phyloP scores from a whole-genome alignment of 1,140 invertebrate genomes.

The Campoletis sonorensis region DNA sequence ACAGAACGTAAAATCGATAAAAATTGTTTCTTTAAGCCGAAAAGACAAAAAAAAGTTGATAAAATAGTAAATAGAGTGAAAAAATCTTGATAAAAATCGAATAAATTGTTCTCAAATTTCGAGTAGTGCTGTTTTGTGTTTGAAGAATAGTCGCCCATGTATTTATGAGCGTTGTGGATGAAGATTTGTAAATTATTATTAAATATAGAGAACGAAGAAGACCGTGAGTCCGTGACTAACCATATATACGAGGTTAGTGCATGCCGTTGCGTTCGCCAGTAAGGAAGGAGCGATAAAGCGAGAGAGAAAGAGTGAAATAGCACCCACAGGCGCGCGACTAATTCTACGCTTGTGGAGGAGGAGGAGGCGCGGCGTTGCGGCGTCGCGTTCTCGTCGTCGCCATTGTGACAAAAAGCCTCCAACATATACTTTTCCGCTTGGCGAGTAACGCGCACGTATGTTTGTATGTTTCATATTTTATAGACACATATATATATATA shows the following conservation, averaged over 20 bases:
- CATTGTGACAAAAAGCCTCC: slow-evolving; percentile 36
- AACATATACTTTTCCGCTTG: slow-evolving; percentile 40
- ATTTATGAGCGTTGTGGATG: not conserved
- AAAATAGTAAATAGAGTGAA: no score
- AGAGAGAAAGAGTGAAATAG: slow-evolving; percentile 23
- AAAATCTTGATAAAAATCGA: no score
- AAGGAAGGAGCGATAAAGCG: not conserved
- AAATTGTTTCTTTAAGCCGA: no score
- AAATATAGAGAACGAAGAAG: slow-evolving; percentile 48
- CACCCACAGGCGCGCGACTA: slow-evolving; percentile 36
- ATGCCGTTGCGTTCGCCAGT: slow-evolving; percentile 23
- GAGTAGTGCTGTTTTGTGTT: no score
- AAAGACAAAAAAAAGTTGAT: no score
- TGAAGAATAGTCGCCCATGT: no score
- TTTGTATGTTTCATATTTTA: no score
- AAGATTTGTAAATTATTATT: slow-evolving; percentile 10
- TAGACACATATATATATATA: not conserved
- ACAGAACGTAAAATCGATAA: no score
- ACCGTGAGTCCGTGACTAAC: slow-evolving; percentile 66
- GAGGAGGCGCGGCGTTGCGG: slow-evolving; percentile 26
- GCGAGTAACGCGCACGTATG: slow-evolving; percentile 21
- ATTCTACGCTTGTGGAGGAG: slow-evolving; percentile 17
- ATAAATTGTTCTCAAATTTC: no score
- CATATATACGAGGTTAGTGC: slow-evolving; percentile 43
- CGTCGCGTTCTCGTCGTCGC: slow-evolving; percentile 34